Base-by-base conservation (phyloP, 2,113 vertebrate genomes). In the Columba janthina region DNA sequence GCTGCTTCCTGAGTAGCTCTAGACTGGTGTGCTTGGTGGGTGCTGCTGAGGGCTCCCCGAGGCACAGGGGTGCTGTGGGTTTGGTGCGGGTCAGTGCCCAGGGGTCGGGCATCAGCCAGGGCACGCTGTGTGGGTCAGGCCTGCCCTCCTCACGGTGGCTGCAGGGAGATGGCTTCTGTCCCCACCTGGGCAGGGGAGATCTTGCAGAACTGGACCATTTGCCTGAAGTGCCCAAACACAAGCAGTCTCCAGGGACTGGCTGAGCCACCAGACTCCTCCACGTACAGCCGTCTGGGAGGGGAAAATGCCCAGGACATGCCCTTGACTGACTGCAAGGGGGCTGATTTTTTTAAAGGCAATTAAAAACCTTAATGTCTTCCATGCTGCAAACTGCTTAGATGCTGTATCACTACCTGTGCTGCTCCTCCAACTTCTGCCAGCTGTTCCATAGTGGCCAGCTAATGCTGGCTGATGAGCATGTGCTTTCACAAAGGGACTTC, bases 21-120 rank as follows among this genome's bases (percentile, higher is more conserved):
- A 15, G 42, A 29, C 20, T 34, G 48, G 21, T 5, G 9, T 26
- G 40, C 20, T 48, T 0, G 2, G 16, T 3, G 3, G 11, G 17
- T 14, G 22, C n/a, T 40, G 17, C 9, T 12, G 10, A 11, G 44
- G 24, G 19, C 16, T 38, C 11, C 28, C 28, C 5, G 19, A 44
- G 34, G 31, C 1, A 0, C 40, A 42, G 3, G 13, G 16, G 11
- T 14, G 22, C 44, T 44, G 44, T 17, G 44, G 44, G 44, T 44
- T 44, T 44, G 44, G 16, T 44, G 44, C 17, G 17, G 17, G 8
- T 44, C 44, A 8, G 50, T 21, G 25, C 24, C 25, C 6, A 13
- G n/a, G n/a, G 17, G 10, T 11, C n/a, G 17, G 56, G 42, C 19
- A 38, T 28, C 26, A 38, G 28, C 21, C 15, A 40, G 46, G 44